A percentile compares a stretch with the other conserved stretches of the same genome.
Evolutionary conservation across 2,113 vertebrate species (phyloP).

Genomic region (Sceloporus tristichus): DNA sequence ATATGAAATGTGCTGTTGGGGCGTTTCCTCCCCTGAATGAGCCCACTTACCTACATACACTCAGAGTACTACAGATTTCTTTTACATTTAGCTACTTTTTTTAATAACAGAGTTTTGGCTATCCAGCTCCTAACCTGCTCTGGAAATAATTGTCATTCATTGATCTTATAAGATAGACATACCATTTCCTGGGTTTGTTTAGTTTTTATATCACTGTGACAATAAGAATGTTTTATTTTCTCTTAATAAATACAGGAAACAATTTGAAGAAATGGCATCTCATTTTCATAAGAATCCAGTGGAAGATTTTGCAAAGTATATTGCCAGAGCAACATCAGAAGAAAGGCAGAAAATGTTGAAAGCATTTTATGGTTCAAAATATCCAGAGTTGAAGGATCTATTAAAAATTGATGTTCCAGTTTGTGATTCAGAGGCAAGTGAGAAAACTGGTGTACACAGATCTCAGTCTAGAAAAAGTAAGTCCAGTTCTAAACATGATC

Average conservation of each 20-base stretch:
- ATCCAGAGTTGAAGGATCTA: conserved; percentile 78
- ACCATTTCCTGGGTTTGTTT: neutral
- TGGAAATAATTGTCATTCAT: neutral
- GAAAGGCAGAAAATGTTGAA: conserved; percentile 83
- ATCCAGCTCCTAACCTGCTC: neutral
- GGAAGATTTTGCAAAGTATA: conserved; percentile 80
- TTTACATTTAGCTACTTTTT: neutral
- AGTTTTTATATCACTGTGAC: conserved; percentile 38
- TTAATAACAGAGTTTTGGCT: neutral
- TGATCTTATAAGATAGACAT: neutral
- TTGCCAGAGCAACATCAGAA: conserved; percentile 81
- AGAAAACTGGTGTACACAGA: conserved; percentile 22
- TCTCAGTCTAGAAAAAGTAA: conserved; percentile 52
- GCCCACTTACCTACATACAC: neutral
- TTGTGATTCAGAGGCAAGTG: neutral
- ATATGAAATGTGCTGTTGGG: neutral
- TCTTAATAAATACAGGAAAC: conserved; percentile 81
- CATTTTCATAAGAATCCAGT: conserved; percentile 80
- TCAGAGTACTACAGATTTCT: neutral
- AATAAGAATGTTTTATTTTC: conserved; percentile 44
- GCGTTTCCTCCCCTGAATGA: neutral
- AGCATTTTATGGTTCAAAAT: conserved; percentile 83
- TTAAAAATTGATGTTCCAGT: conserved; percentile 64
- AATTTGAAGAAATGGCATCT: conserved; percentile 89
- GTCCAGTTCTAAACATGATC: conserved; percentile 44